Base-by-base conservation (phyloP, 53 echinoderm and acorn worm species). In the Henricia sp. region DNA sequence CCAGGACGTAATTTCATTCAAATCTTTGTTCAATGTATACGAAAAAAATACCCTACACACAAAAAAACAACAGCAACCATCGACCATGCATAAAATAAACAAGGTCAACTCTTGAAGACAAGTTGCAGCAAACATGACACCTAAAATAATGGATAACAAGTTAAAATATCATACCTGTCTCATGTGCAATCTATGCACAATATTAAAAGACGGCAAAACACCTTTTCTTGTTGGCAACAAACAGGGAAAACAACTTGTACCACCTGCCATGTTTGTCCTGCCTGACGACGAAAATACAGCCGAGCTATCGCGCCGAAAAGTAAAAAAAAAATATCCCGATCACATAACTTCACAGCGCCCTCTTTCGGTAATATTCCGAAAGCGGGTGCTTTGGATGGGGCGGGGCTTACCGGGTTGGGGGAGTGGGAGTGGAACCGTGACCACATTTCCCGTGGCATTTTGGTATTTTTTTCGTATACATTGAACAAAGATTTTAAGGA, bases 161-260 rank as follows among this genome's bases (percentile, higher is more conserved):
- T n/a, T n/a, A n/a, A n/a, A n/a, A n/a, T n/a, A n/a, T n/a, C 63
- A 64, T 64, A 91, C 91, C 91, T 91, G 88, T 71, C 91, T 75
- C 91, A 91, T 91, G 36, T 77, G 88, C 68, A 91, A 70, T 27
- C 91, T 66, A 50, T 91, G 91, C 20, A 85, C 88, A 35, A 91
- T 88, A 43, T 91, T 91, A 84, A 82, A 77, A 38, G 88, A 88
- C 24, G 71, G 82, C 54, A 36, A 51, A 56, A 88, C 60, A 28
- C 55, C 88, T 37, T 88, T 88, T 55, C 59, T 70, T 55, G 70
- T 70, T 17, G 88, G 82, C n/a, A 53, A 39, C 23, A 82, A 50
- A 62, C 88, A 88, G 25, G 80, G 68, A 58, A 88, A 88, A 50
- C 78, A 84, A 71, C 57, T 84, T 71, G 48, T 57, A 57, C 84